A percentile compares a stretch with the other conserved stretches of the same genome.
phyloP scores from a whole-genome alignment of 2,113 vertebrate genomes.

The Ginglymostoma cirratum region DNA sequence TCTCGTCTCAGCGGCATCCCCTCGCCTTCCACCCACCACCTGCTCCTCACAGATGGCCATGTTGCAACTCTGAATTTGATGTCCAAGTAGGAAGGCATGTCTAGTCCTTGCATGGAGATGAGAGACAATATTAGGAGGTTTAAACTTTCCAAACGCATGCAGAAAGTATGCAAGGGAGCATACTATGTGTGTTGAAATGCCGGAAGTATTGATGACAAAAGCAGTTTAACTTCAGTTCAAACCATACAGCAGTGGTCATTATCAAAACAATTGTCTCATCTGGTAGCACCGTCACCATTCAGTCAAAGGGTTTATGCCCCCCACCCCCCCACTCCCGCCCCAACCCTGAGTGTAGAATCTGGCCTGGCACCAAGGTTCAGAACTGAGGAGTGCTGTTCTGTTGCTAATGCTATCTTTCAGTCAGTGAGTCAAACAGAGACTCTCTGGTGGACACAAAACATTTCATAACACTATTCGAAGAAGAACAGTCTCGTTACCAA shows the following conservation, averaged over 20 bases:
- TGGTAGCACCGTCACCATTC: neutral
- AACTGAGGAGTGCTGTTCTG: neutral
- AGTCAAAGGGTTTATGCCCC: neutral
- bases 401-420: neutral
- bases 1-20: neutral
- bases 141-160: neutral
- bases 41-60: neutral
- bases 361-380: neutral
- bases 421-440: neutral
- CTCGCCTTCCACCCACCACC: constrained; percentile 5
- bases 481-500: neutral
- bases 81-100: neutral
- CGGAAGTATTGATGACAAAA: neutral
- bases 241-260: neutral
- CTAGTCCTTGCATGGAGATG: neutral
- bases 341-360: neutral
- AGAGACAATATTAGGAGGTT: neutral
- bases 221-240: neutral
- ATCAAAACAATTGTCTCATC: neutral
- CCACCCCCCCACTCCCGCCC: neutral
- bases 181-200: neutral
- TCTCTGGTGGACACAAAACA: neutral
- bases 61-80: neutral
- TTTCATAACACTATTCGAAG: neutral
- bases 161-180: neutral